Conservation (phyloP, 1,140 invertebrate genomes). For the Venturia canescens region DNA sequence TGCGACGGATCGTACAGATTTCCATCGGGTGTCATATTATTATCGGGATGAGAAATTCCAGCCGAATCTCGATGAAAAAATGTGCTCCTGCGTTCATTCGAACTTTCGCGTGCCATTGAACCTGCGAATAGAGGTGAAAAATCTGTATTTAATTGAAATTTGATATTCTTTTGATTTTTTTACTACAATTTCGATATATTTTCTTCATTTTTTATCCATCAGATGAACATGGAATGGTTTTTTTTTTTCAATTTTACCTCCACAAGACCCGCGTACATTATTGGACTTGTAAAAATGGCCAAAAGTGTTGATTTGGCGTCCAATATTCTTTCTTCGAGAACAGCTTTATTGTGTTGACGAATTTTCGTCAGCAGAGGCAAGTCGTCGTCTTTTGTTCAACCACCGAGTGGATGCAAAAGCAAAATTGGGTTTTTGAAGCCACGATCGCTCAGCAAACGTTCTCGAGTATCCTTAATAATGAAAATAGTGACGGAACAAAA, state of each 20-base stretch:
- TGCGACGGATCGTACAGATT: slow-evolving; percentile 97
- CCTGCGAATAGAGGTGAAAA: slow-evolving; percentile 76
- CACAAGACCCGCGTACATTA: slow-evolving; percentile 99
- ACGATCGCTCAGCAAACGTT: slow-evolving; percentile 85
- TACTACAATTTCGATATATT: too few relatives aligned
- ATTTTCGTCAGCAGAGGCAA: slow-evolving; percentile 91
- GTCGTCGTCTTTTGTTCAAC: slow-evolving; percentile 99
- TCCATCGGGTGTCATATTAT: slow-evolving; percentile 81
- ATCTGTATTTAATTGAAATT: too few relatives aligned
- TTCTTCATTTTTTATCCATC: too few relatives aligned
- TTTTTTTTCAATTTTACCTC: slow-evolving; percentile 81
- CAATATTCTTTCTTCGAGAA: slow-evolving; percentile 91
- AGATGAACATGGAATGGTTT: too few relatives aligned
- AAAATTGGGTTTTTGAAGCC: slow-evolving; percentile 97
- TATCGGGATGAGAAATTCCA: slow-evolving; percentile 95
- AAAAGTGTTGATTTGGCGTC: slow-evolving; percentile 92
- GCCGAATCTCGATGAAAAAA: slow-evolving; percentile 99
- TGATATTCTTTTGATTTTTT: too few relatives aligned
- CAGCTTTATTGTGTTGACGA: slow-evolving; percentile 91
- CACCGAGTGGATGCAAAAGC: slow-evolving; percentile 96
- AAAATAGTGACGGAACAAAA: too few relatives aligned
- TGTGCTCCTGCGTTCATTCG: slow-evolving; percentile 97
- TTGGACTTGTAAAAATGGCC: slow-evolving; percentile 99
- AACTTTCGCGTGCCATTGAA: slow-evolving; percentile 99
- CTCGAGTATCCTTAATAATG: slow-evolving; percentile 85